phyloP scores from a whole-genome alignment of 2,113 vertebrate species.

The Empidonax traillii region DNA sequence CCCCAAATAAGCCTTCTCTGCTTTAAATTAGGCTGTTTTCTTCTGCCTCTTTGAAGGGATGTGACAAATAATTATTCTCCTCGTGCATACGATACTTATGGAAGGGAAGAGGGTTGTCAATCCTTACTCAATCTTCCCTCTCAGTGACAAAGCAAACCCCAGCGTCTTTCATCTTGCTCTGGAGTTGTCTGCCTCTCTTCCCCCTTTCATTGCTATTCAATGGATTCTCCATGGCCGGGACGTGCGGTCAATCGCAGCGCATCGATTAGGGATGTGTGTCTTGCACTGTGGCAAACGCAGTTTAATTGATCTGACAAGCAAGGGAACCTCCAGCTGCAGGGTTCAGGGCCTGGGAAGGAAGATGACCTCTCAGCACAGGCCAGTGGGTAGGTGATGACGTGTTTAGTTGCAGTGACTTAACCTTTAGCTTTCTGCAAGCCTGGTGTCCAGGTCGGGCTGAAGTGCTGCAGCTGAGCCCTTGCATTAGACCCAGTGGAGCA shows the following conservation, averaged over 20 bases:
- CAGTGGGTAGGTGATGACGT: fast-evolving
- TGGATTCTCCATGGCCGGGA: not conserved
- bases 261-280: not conserved
- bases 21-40: not conserved
- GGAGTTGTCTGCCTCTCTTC: not conserved
- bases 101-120: not conserved
- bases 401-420: not conserved
- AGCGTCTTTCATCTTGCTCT: not conserved
- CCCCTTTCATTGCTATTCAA: not conserved
- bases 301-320: not conserved
- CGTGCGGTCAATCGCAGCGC: fast-evolving
- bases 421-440: not conserved
- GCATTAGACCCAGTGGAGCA: not conserved
- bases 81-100: not conserved
- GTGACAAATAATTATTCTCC: not conserved
- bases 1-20: not conserved
- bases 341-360: not conserved
- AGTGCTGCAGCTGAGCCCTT: not conserved
- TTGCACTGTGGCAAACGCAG: not conserved
- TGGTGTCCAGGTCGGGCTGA: fast-evolving
- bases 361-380: fast-evolving
- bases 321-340: not conserved
- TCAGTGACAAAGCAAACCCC: not conserved
- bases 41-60: not conserved
- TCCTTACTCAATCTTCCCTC: not conserved